Evolutionary conservation across 2,113 vertebrate genomes (phyloP).

Genomic region (Pavo muticus): DNA sequence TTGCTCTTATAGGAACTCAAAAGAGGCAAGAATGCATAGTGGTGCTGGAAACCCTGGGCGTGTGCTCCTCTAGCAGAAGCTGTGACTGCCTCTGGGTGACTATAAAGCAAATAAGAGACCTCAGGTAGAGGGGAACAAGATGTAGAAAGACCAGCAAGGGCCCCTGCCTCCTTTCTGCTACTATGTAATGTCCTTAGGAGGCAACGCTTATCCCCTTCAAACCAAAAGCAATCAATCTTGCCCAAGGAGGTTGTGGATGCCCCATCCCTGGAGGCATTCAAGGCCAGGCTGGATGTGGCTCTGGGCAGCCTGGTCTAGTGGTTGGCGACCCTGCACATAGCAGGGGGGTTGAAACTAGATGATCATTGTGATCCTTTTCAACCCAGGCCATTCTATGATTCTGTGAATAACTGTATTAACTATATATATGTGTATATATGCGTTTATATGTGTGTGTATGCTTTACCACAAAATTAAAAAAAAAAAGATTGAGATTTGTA

Average conservation of each 20-base stretch:
- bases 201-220: not conserved
- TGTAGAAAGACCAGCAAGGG: not conserved
- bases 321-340: too few relatives aligned
- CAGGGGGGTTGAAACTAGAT: too few relatives aligned
- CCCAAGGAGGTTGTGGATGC: too few relatives aligned
- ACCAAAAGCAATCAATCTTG: not conserved
- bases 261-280: too few relatives aligned
- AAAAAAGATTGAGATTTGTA: not conserved
- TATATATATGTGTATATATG: not conserved
- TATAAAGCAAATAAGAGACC: not conserved
- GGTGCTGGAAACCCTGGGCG: not conserved
- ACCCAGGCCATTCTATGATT: too few relatives aligned
- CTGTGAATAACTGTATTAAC: not conserved
- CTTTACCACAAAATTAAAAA: not conserved
- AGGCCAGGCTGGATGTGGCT: too few relatives aligned
- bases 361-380: too few relatives aligned
- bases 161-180: not conserved
- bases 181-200: not conserved
- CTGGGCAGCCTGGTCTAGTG: too few relatives aligned
- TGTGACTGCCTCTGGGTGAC: not conserved
- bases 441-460: not conserved
- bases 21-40: not conserved
- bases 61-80: not conserved
- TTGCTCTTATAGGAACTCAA: not conserved
- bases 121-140: not conserved